These are phyloP conservation scores for Zosterops lateralis DNA, from an alignment of 2,113 vertebrate genomes.

Conservation along the genomic window DNA sequence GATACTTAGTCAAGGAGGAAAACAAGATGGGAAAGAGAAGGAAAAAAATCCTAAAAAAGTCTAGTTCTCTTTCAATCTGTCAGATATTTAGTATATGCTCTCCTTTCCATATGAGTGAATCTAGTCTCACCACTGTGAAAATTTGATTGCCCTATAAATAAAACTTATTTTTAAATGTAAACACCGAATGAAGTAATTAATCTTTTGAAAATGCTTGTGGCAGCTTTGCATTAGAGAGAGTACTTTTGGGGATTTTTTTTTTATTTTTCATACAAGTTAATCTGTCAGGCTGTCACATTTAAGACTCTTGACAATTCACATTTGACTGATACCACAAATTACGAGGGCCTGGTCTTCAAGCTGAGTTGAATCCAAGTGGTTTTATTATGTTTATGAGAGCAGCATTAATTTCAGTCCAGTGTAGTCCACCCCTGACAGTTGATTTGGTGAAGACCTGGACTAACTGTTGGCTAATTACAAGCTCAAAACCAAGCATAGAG, in stretches of 20 bases:
- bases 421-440: neutral
- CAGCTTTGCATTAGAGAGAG: neutral
- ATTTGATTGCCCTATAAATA: conserved; percentile 31
- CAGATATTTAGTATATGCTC: neutral
- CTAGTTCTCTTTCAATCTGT: neutral
- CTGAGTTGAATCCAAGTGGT: neutral
- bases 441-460: neutral
- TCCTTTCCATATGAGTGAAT: neutral
- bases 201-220: conserved; percentile 27
- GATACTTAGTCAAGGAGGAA: neutral
- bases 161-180: conserved; percentile 30
- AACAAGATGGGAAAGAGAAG: neutral
- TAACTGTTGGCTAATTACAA: neutral
- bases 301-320: neutral
- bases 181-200: conserved; percentile 22
- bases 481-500: neutral
- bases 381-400: neutral
- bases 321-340: conserved; percentile 3
- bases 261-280: conserved; percentile 8
- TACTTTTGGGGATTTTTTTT: neutral
- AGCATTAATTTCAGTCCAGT: neutral
- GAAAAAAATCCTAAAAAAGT: neutral
- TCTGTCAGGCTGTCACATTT: neutral
- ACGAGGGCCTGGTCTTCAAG: neutral
- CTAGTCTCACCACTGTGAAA: neutral